Evolutionary conservation across 2,888 invertebrate genomes (phyloP).

Genomic region (Dasypogon diadema): DNA sequence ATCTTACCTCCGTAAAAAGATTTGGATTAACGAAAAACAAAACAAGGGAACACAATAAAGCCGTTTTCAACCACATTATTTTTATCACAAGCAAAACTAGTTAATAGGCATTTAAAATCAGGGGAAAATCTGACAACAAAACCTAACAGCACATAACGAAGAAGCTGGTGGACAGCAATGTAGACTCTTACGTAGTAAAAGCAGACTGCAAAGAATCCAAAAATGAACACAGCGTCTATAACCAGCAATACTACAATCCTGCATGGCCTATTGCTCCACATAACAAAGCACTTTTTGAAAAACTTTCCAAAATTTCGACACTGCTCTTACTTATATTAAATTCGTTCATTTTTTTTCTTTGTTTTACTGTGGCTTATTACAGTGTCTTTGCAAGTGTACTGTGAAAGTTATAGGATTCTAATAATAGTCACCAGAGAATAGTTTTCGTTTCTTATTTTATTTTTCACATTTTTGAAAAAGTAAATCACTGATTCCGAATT

Average conservation of each 20-base stretch:
- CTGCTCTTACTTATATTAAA: too few species aligned
- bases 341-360: too few species aligned
- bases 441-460: too few species aligned
- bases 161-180: neutral
- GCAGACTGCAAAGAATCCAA: conserved; percentile 16
- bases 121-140: neutral
- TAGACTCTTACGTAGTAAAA: conserved; percentile 36
- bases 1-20: neutral
- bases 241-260: conserved; percentile 8
- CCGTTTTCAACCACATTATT: neutral
- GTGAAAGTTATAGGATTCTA: too few species aligned
- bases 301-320: too few species aligned
- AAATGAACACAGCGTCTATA: conserved; percentile 15
- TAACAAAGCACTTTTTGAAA: neutral
- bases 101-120: neutral
- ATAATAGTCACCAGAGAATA: too few species aligned
- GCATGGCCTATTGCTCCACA: conserved; percentile 20
- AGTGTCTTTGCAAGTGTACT: too few species aligned
- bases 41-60: neutral
- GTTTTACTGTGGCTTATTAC: too few species aligned
- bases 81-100: neutral
- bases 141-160: neutral
- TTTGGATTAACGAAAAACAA: neutral
- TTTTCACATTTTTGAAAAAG: too few species aligned
- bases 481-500: too few species aligned